Evolutionary conservation across 2,113 vertebrate species (phyloP), one percentile per base, ranked within the genome.

Genomic region (Centrocercus urophasianus): DNA sequence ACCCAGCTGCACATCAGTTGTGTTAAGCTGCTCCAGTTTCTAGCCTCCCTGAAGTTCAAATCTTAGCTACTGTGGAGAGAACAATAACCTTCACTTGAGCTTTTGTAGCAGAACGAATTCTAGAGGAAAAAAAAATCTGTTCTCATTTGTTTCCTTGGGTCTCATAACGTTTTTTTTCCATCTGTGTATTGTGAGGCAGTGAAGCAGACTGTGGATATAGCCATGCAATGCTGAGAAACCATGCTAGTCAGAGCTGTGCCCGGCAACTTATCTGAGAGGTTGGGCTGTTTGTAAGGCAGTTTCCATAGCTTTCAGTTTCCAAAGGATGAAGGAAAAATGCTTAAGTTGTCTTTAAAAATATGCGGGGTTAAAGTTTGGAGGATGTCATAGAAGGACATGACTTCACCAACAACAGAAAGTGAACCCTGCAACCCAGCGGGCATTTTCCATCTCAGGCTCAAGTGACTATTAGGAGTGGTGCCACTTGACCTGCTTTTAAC

Each of bases 311-410:
- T 63, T 56, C 70, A 40, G 6, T 27, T 89, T 47, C 4, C 17
- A 5, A 22, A 74, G 8, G 22, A 20, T 32, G 30, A 59, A 63
- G 13, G 5, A 12, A 77, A 81, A 28, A 13, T 34, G 60, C 64
- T 27, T 60, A 28, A 56, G 11, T 34, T 90, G 14, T 30, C 28
- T 78, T 64, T 66, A 50, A 74, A 87, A 63, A 25, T 3, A 20
- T 0, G 0, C 8, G 43, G 47, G 38, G 5, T n/a, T 43, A 63
- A 88, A 47, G 5, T 34, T 8, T 5, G 11, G 72, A 48, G 17
- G 18, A 4, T 56, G 36, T 13, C 43, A 50, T 10, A 63, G 47
- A 88, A 27, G 50, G 9, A 42, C 34, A 15, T 1, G 8, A 3
- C 10, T 4, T 8, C 60, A 10, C 19, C 13, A n/a, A 5, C 24